Evolutionary conservation across 2,113 vertebrate genomes (phyloP), one percentile per base, ranked within the genome.

Genomic region (Cavia aperea): DNA sequence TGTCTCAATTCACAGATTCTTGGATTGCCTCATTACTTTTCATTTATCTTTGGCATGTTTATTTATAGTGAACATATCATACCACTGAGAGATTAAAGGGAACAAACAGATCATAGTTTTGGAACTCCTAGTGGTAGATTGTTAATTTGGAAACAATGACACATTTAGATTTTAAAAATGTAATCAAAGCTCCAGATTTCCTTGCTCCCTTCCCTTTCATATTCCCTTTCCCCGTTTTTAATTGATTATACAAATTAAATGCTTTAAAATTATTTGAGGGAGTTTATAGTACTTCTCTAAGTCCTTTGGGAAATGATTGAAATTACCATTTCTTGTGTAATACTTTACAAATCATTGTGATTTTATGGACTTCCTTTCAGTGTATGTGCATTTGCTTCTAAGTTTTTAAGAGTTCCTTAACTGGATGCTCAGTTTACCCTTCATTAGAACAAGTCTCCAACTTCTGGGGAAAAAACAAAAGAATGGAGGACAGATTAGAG

Each of bases 181-280:
- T 68, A 72, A 85, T 66, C 46, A 70, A 81, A 49, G 36, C 13
- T 81, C 49, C 11, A 54, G 16, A 23, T 65, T 84, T 36, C 16
- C 3, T 33, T 49, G 1, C 62, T 21, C n/a, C 2, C 13, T 8
- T 68, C 39, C 39, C 31, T 79, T 81, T 70, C 31, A 94, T 78
- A 39, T 1, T 49, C 19, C 33, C 43, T 49, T 94, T 24, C 49
- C 81, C 46, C 11, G 33, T 90, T 94, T 94, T 91, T 63, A 58
- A 91, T 93, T 95, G 31, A 84, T 91, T 92, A 75, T 63, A 56
- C 70, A 96, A 51, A 33, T 51, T 92, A 88, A 94, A 49, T 94
- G 78, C 21, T 62, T 93, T 95, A 89, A 88, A 89, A 49, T 84
- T 21, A 60, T 9, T 66, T 82, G 29, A 88, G 83, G 31, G 79